A percentile compares a stretch with the other conserved stretches of the same genome.
Evolutionary conservation across 2,888 invertebrate species (phyloP).

Genomic region (Dasysyrphus tricinctus): DNA sequence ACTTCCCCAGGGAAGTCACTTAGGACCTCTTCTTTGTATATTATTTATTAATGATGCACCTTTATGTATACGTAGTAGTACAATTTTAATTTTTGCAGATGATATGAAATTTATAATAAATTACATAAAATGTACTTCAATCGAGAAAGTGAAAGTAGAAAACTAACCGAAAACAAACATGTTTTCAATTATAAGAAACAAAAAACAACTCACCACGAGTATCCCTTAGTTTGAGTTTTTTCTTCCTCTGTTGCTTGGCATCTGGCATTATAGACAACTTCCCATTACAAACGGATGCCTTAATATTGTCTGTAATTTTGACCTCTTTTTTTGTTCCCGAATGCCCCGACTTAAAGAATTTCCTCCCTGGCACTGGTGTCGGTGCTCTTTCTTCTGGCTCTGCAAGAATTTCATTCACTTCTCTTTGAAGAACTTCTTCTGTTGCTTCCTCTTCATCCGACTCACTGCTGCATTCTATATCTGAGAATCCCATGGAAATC

Average conservation of each 20-base stretch:
- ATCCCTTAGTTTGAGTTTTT: constrained; percentile 72
- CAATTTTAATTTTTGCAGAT: no score
- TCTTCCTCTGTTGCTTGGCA: constrained; percentile 75
- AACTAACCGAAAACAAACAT: no score
- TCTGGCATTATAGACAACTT: constrained; percentile 79
- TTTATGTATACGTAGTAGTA: no score
- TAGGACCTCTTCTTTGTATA: no score
- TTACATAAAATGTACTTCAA: no score
- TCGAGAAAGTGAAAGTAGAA: no score
- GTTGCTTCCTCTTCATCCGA: constrained; percentile 73
- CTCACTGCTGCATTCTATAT: constrained; percentile 55
- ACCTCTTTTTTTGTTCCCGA: constrained; percentile 80
- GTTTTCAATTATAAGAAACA: no score
- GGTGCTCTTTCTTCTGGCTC: constrained; percentile 35
- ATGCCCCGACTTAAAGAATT: constrained; percentile 81
- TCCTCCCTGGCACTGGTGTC: constrained; percentile 76
- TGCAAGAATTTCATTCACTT: constrained; percentile 50
- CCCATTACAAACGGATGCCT: constrained; percentile 80
- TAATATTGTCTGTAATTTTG: constrained; percentile 80
- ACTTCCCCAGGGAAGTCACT: no score
- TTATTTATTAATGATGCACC: no score
- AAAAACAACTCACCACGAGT: constrained; percentile 58
- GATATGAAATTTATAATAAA: no score
- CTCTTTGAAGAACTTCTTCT: constrained; percentile 2
- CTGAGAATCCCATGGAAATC: constrained; percentile 57